These are phyloP conservation scores for Boleophthalmus pectinirostris DNA, from an alignment of 2,113 vertebrate species.

Conservation along the genomic window DNA sequence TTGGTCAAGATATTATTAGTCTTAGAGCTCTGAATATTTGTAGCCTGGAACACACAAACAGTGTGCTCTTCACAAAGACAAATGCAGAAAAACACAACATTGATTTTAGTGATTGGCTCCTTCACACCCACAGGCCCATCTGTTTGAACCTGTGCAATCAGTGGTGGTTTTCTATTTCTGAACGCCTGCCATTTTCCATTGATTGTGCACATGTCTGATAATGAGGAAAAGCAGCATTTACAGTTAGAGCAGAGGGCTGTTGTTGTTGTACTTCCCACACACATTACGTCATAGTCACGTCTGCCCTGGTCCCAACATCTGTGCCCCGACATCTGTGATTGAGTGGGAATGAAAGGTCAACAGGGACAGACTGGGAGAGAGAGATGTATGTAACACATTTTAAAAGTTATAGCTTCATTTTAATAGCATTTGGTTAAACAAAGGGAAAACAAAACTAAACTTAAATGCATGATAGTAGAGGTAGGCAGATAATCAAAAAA, in stretches of 20 bases:
- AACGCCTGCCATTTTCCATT: slow-evolving; percentile 60
- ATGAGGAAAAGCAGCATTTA: slow-evolving; percentile 52
- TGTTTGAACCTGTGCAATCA: slow-evolving; percentile 66
- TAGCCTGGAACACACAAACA: slow-evolving; percentile 11
- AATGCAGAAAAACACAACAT: slow-evolving; percentile 50
- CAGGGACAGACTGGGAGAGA: slow-evolving; percentile 39
- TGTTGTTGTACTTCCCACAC: slow-evolving; percentile 52
- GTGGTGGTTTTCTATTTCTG: slow-evolving; percentile 51
- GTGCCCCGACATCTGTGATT: slow-evolving; percentile 59
- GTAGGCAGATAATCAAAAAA: too few species aligned
- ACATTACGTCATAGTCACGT: slow-evolving; percentile 47
- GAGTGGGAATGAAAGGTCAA: slow-evolving; percentile 63
- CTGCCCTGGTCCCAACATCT: slow-evolving; percentile 55
- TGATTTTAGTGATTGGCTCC: slow-evolving; percentile 68
- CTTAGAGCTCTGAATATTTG: slow-evolving; percentile 1
- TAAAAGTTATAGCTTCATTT: neutral
- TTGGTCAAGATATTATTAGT: neutral
- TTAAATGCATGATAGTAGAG: neutral
- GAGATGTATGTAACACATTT: neutral
- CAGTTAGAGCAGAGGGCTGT: slow-evolving; percentile 28
- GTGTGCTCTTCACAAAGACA: slow-evolving; percentile 30
- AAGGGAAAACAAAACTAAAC: neutral
- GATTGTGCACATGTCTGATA: slow-evolving; percentile 65
- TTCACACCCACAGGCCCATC: slow-evolving; percentile 64
- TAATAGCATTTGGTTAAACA: neutral